Evolutionary conservation across 1,140 invertebrate genomes (phyloP).

Genomic region (Chlorops oryzae): DNA sequence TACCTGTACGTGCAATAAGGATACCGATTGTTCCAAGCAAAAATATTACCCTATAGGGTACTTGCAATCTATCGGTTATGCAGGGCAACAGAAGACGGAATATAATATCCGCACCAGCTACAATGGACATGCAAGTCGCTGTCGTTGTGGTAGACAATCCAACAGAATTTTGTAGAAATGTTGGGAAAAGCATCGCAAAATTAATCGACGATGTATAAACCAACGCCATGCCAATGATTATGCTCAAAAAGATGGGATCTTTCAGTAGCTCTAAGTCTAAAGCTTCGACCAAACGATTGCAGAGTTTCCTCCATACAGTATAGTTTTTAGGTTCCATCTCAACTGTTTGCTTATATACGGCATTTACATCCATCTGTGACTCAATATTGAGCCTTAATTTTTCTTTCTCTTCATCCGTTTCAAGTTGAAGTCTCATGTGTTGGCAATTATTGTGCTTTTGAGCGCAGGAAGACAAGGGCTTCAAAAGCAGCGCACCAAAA

Average conservation of each 20-base stretch:
- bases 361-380: too few species aligned
- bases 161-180: slow-evolving; percentile 56
- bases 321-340: too few species aligned
- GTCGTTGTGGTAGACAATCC: slow-evolving; percentile 52
- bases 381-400: too few species aligned
- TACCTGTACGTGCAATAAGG: slow-evolving; percentile 24
- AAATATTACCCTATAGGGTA: slow-evolving; percentile 54
- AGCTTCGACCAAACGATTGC: slow-evolving; percentile 30
- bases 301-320: slow-evolving; percentile 23
- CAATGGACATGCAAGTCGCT: slow-evolving; percentile 60
- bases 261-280: slow-evolving; percentile 58
- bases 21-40: slow-evolving; percentile 49
- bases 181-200: slow-evolving; percentile 64
- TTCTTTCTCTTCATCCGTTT: slow-evolving; percentile 21
- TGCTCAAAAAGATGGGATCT: slow-evolving; percentile 57
- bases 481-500: slow-evolving; percentile 36
- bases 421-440: slow-evolving; percentile 26
- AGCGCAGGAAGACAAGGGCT: slow-evolving; percentile 21
- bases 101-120: slow-evolving; percentile 60
- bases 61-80: slow-evolving; percentile 56
- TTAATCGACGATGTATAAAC: slow-evolving; percentile 62
- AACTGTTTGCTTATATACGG: too few species aligned
- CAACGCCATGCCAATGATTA: slow-evolving; percentile 58
- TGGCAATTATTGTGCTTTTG: slow-evolving; percentile 34
- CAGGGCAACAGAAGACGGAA: slow-evolving; percentile 58